Evolutionary conservation across 2,888 invertebrate genomes (phyloP), one percentile per base, ranked within the genome.

Genomic region (Rhingia campestris): DNA sequence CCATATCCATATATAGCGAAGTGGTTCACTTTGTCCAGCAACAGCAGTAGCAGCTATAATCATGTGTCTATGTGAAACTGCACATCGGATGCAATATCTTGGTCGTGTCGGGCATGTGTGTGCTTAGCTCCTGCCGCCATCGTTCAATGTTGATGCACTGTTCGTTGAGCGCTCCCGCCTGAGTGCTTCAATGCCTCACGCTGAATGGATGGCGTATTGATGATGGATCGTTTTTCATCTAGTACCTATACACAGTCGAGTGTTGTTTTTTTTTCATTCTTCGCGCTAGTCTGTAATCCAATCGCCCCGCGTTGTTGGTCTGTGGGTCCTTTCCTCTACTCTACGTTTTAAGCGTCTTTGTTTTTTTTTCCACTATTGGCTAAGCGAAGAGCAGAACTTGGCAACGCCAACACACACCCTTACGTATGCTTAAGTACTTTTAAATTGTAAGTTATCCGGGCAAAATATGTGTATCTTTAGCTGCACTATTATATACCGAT

Each of bases 151-250:
- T 79, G 80, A 84, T 84, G 64, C 80, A 79, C 64, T 74, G 70
- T 59, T 64, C 45, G 37, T 7, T 37, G 63, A 64, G 43, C 51
- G 74, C 64, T 84, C 49, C 67, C 67, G 74, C 64, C 58, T 66
- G 84, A 84, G 80, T 80, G 84, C 82, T 59, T 77, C 82, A 73
- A 77, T 82, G 73, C 64, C 84, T 79, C 74, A 84, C 74, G 59
- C 79, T 79, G 53, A 84, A 84, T 84, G 84, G 74, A 74, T 84
- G 84, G 84, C 84, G 80, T 84, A 84, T 84, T 84, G 84, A 84
- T 84, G 84, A 84, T 84, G 74, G 84, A 84, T 84, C 84, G 84
- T 80, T 84, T 84, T 84, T 84, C 84, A 84, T 84, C 84, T 79
- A 64, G 58, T 69, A 82, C 39, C 59, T 73, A 63, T 69, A 69